Evolutionary conservation across 1,140 invertebrate genomes (phyloP).

Genomic region (Drosophila aff.): DNA sequence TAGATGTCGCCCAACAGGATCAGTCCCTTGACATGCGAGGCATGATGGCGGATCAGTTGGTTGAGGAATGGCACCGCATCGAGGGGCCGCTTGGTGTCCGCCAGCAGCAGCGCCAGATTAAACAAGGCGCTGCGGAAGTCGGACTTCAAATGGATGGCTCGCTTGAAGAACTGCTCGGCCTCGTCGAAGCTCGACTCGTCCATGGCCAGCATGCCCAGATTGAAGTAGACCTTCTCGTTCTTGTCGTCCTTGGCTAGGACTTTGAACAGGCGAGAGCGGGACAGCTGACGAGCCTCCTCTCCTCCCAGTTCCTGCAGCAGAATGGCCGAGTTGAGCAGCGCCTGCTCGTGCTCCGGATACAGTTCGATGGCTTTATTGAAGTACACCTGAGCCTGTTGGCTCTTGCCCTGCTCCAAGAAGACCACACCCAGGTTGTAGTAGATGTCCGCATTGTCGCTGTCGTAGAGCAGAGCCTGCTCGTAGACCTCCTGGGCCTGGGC

Average conservation of each 20-base stretch:
- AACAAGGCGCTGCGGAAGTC: constrained; percentile 97
- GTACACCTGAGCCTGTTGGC: constrained; percentile 95
- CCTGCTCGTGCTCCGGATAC: constrained; percentile 97
- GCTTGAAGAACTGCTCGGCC: constrained; percentile 95
- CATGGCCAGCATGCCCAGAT: constrained; percentile 98
- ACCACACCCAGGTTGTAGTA: constrained; percentile 99
- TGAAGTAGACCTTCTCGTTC: constrained; percentile 96
- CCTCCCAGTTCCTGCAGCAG: constrained; percentile 95
- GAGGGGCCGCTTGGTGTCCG: constrained; percentile 93
- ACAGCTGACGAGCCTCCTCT: constrained; percentile 91
- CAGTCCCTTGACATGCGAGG: constrained; percentile 97
- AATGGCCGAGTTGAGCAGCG: constrained; percentile 97
- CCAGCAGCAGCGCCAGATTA: constrained; percentile 95
- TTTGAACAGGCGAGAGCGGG: constrained; percentile 92
- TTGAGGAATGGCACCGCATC: constrained; percentile 97
- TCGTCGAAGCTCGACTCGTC: constrained; percentile 95
- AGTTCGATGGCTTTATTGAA: constrained; percentile 96
- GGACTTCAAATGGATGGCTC: constrained; percentile 92
- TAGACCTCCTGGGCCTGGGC: constrained; percentile 98
- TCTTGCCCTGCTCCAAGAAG: constrained; percentile 95
- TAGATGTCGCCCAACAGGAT: constrained; percentile 98
- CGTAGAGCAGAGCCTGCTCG: constrained; percentile 95
- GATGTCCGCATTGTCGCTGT: constrained; percentile 97
- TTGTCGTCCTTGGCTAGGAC: constrained; percentile 91
- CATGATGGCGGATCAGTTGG: constrained; percentile 95